phyloP scores from a whole-genome alignment of 2,888 invertebrate species.

The Dasysyrphus albostriatus region DNA sequence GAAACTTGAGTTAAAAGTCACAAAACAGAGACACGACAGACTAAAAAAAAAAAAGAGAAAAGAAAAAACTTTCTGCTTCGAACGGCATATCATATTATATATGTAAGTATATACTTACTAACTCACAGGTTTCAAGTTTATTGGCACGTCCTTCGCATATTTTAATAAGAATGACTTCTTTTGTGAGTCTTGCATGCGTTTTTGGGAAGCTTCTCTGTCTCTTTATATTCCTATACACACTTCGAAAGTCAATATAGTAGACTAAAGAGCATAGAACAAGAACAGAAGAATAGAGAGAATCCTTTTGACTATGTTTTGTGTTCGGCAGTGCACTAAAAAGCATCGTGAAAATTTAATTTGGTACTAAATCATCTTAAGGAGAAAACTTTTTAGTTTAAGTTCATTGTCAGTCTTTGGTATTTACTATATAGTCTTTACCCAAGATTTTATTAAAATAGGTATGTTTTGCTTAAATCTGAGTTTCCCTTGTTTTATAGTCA shows the following conservation, averaged over 20 bases:
- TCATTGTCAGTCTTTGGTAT: neutral
- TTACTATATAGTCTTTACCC: neutral
- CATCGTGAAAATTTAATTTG: conserved; percentile 64
- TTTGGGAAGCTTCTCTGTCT: neutral
- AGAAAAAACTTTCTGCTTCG: neutral
- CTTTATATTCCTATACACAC: neutral
- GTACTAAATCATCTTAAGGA: conserved; percentile 63
- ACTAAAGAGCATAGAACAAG: neutral
- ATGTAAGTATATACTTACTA: neutral
- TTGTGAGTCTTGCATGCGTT: conserved; percentile 22
- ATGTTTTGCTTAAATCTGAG: neutral
- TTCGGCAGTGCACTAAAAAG: conserved; percentile 30
- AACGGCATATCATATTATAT: conserved; percentile 1
- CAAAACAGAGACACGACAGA: neutral
- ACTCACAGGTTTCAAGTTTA: conserved; percentile 53
- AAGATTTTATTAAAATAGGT: conserved; percentile 3
- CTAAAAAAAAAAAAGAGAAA: neutral
- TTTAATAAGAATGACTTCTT: conserved; percentile 55
- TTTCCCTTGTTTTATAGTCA: conserved; percentile 10
- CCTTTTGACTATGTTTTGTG: conserved; percentile 41
- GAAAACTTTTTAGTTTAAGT: conserved; percentile 48
- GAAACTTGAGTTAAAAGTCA: conserved; percentile 9
- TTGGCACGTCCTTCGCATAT: conserved; percentile 70
- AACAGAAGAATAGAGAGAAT: neutral
- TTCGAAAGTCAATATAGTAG: conserved; percentile 36